phyloP scores from a whole-genome alignment of 2,888 invertebrate genomes.

The Neocrepidodera transversa region DNA sequence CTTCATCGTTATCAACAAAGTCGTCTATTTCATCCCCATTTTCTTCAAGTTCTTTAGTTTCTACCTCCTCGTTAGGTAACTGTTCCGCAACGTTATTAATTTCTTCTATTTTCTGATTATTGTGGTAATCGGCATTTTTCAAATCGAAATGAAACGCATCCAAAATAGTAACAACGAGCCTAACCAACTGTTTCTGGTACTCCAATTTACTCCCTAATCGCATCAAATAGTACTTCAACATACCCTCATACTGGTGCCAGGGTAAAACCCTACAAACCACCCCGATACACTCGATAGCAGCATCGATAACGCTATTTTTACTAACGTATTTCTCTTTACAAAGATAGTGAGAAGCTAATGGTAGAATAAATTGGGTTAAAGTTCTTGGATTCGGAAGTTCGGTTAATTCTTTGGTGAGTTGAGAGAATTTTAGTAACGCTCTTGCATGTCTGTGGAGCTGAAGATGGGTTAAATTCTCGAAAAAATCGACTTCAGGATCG shows the following conservation, averaged over 20 bases:
- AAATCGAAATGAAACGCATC: conserved; percentile 94
- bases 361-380: conserved; percentile 84
- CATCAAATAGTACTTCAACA: conserved; percentile 81
- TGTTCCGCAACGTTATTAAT: conserved; percentile 30
- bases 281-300: conserved; percentile 82
- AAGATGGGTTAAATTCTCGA: conserved; percentile 89
- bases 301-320: conserved; percentile 83
- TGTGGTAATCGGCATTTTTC: conserved; percentile 62
- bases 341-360: conserved; percentile 81
- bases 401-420: conserved; percentile 67
- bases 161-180: conserved; percentile 78
- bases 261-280: conserved; percentile 79
- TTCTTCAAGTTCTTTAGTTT: conserved; percentile 48
- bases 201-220: conserved; percentile 75
- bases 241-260: conserved; percentile 88
- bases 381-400: conserved; percentile 72
- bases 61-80: conserved; percentile 45
- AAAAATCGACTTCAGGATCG: conserved; percentile 91
- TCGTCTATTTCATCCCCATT: conserved; percentile 57
- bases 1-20: conserved; percentile 52
- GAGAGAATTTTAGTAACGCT: conserved; percentile 79
- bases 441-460: conserved; percentile 86
- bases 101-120: conserved; percentile 41
- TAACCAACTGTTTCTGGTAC: conserved; percentile 83
- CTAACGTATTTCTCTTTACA: conserved; percentile 77